Base-by-base conservation (phyloP, 2,888 invertebrate genomes). In the Luperina nickerlii region DNA sequence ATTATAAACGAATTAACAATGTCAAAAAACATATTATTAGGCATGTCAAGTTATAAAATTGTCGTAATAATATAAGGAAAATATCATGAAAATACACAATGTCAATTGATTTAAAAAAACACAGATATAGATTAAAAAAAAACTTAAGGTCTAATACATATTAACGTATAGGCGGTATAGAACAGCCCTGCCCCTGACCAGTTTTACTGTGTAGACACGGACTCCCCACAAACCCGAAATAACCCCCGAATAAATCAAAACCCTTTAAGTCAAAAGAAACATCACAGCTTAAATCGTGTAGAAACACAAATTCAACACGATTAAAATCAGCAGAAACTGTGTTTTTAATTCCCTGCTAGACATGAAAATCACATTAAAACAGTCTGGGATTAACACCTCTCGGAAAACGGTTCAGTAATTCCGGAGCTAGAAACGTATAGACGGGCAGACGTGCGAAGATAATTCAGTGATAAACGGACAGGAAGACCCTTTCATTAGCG, bases 401-500 rank as follows among this genome's bases (percentile, higher is more conserved):
- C 63, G 63, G 62, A 74, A 81, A 86, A 82, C 42, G 88, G 76
- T 83, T 85, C 78, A 89, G 84, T 84, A 74, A 87, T 88, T 88
- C 80, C 69, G 68, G 79, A 81, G 84, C 68, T 87, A 79, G 62
- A 74, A 65, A 51, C 76, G 83, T 79, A 77, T 74, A 82, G 87
- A 82, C 71, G 82, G 74, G 78, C 70, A 87, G 86, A 85, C 84
- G 83, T 84, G 78, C 81, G 76, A 73, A 84, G 83, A 90, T 93
- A 93, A 93, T 92, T 92, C 90, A 88, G 91, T 91, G 92, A 91
- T 91, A 92, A 90, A 90, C 90, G 85, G 90, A 89, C 90, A 84
- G 89, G 81, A 71, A 87, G 87, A 86, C 83, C 83, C 89, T 90
- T 94, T 95, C 94, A 94, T 95, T 94, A 95, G 88, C 89, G 79